Percentiles rank a stretch among this genome's conserved stretches.
These are phyloP conservation scores for Drosophila ficusphila DNA, from an alignment of 1,140 invertebrate species.

Conservation along the genomic window DNA sequence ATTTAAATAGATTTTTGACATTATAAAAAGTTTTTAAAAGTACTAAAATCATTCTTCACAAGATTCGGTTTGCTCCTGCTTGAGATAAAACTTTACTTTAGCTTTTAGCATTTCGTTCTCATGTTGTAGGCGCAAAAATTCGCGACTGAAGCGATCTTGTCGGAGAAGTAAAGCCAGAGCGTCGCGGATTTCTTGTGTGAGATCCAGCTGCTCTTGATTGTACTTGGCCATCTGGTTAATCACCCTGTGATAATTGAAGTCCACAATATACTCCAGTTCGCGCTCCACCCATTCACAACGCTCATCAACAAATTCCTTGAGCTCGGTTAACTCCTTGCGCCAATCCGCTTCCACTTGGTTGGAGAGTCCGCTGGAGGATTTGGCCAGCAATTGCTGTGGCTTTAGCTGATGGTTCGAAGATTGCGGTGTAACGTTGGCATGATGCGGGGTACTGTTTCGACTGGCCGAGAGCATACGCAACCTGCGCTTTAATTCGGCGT, in stretches of 20 bases:
- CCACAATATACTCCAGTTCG: constrained; percentile 55
- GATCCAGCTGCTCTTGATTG: constrained; percentile 52
- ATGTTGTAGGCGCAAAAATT: constrained; percentile 56
- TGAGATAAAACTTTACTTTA: constrained; percentile 34
- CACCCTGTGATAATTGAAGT: constrained; percentile 51
- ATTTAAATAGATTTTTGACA: not conserved
- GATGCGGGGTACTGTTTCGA: constrained; percentile 73
- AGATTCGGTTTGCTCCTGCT: not conserved
- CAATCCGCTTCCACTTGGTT: constrained; percentile 12
- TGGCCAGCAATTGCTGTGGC: constrained; percentile 32
- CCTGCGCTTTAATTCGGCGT: constrained; percentile 40
- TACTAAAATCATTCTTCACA: not conserved
- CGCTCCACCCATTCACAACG: constrained; percentile 55
- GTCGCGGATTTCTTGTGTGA: constrained; percentile 58
- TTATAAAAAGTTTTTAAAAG: not conserved
- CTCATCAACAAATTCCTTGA: constrained; percentile 40
- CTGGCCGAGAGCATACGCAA: constrained; percentile 54
- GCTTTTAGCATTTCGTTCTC: constrained; percentile 65
- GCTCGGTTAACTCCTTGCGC: constrained; percentile 45
- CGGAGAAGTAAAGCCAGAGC: constrained; percentile 53
- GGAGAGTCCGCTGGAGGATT: constrained; percentile 53
- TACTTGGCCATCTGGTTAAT: constrained; percentile 47
- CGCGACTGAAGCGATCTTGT: constrained; percentile 59
- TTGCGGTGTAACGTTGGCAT: constrained; percentile 11
- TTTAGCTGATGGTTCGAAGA: constrained; percentile 9